phyloP scores from a whole-genome alignment of 2,113 vertebrate species.

The Ctenodactylus gundi region DNA sequence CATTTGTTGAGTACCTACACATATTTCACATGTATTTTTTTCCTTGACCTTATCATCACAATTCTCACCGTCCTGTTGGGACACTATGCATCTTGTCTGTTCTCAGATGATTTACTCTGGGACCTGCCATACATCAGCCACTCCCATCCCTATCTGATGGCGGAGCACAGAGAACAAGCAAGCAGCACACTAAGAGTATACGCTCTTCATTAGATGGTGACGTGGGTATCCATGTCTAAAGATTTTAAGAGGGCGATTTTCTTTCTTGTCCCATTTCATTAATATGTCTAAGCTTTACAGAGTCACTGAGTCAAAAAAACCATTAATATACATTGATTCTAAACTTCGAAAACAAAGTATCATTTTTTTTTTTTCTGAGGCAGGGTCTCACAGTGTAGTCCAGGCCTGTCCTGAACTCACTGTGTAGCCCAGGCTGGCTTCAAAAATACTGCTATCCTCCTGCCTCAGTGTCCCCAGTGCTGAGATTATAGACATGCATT shows the following conservation, averaged over 20 bases:
- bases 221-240: neutral
- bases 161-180: neutral
- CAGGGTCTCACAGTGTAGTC: too few species aligned
- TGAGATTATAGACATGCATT: too few species aligned
- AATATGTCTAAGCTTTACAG: neutral
- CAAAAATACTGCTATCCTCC: too few species aligned
- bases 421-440: too few species aligned
- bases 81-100: neutral
- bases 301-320: neutral
- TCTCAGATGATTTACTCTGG: neutral
- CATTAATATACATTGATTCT: neutral
- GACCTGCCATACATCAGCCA: neutral
- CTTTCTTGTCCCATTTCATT: neutral
- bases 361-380: too few species aligned
- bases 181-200: neutral
- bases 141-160: neutral
- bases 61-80: neutral
- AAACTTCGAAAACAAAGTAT: slow-evolving; percentile 13
- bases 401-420: too few species aligned
- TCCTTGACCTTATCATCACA: neutral
- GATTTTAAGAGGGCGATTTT: neutral
- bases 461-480: too few species aligned
- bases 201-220: neutral
- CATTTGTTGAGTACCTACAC: neutral
- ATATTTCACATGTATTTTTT: neutral